phyloP scores from a whole-genome alignment of 2,113 vertebrate genomes.

The Mesembrinibis cayennensis region DNA sequence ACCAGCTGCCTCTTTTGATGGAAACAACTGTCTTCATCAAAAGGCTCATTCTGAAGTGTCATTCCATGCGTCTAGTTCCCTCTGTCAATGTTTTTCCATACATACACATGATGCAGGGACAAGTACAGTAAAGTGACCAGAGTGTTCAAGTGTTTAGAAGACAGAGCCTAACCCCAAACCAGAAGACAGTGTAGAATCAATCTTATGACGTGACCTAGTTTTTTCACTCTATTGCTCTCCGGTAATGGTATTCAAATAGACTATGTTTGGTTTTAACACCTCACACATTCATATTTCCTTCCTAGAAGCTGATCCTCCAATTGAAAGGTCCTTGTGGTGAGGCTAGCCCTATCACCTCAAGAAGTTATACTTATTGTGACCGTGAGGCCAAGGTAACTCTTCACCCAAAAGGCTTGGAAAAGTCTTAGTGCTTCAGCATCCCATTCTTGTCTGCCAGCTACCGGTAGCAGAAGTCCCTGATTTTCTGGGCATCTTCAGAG shows the following conservation, averaged over 20 bases:
- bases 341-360: not conserved
- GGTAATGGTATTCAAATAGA: not conserved
- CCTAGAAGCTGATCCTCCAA: not conserved
- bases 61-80: not conserved
- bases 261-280: not conserved
- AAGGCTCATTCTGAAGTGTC: not conserved
- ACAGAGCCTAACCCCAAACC: not conserved
- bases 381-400: not conserved
- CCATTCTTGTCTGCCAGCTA: not conserved
- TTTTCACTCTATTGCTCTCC: not conserved
- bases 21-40: not conserved
- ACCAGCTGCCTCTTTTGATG: not conserved
- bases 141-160: not conserved
- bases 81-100: not conserved
- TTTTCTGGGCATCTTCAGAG: not conserved
- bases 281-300: not conserved
- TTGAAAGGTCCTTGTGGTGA: not conserved
- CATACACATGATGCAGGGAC: not conserved
- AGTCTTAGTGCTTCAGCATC: not conserved
- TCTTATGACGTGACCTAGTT: not conserved
- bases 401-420: not conserved
- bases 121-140: not conserved
- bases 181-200: not conserved
- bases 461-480: not conserved
- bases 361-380: not conserved